These are phyloP conservation scores for Gerris lacustris DNA, from an alignment of 2,888 invertebrate species.

Conservation along the genomic window DNA sequence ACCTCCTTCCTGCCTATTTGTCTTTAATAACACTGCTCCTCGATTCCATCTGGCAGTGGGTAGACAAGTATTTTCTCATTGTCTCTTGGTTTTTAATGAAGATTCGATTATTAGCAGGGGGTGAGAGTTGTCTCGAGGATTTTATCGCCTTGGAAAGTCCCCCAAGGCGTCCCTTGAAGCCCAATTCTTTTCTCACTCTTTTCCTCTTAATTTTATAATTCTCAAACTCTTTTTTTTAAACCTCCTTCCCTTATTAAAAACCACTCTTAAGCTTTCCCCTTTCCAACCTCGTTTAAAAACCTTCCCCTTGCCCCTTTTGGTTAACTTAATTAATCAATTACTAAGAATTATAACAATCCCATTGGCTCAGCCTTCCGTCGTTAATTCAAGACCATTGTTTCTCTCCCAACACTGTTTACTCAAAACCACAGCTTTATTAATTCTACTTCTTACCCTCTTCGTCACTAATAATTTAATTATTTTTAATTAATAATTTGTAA, in stretches of 20 bases:
- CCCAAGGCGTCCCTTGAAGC: background rate
- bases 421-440: background rate
- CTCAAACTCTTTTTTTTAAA: too few relatives aligned
- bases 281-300: background rate
- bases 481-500: too few relatives aligned
- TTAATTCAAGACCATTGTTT: background rate
- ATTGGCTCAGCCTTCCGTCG: background rate
- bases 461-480: too few relatives aligned
- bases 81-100: slow-evolving; percentile 5
- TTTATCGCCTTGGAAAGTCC: background rate
- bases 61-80: background rate
- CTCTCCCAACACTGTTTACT: too few relatives aligned
- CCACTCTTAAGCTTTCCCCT: background rate
- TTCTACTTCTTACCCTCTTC: background rate
- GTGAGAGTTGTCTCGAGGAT: background rate
- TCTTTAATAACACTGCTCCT: too few relatives aligned
- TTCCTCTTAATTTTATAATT: background rate
- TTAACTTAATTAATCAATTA: slow-evolving; percentile 1
- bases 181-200: slow-evolving; percentile 1
- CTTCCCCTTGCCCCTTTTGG: background rate
- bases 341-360: slow-evolving; percentile 5
- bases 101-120: background rate
- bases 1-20: too few relatives aligned
- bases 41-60: too few relatives aligned
- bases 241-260: background rate